Evolutionary conservation across 2,888 invertebrate species (phyloP).

Genomic region (Cryptops parisi): DNA sequence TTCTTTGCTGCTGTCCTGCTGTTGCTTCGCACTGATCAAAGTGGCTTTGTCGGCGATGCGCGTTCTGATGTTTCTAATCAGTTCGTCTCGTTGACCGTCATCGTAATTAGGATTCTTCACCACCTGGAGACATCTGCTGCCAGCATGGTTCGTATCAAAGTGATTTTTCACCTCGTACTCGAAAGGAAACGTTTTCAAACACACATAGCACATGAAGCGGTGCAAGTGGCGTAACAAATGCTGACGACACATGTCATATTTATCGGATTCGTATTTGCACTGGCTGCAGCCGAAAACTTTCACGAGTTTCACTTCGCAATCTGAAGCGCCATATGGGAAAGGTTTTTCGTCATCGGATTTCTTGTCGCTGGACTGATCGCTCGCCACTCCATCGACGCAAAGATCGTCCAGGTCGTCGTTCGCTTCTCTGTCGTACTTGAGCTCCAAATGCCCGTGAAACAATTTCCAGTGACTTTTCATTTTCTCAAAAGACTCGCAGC

Average conservation of each 20-base stretch:
- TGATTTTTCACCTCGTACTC: slow-evolving; percentile 11
- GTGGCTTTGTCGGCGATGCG: neutral
- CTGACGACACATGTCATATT: slow-evolving; percentile 11
- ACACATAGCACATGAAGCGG: slow-evolving; percentile 8
- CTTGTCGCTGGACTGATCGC: no score
- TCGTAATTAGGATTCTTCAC: slow-evolving; percentile 12
- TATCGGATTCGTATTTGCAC: slow-evolving; percentile 13
- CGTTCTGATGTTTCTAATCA: slow-evolving; percentile 9
- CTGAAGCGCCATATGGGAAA: neutral
- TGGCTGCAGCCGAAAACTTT: slow-evolving; percentile 8
- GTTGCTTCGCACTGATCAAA: neutral
- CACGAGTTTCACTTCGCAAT: neutral
- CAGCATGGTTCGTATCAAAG: slow-evolving; percentile 5
- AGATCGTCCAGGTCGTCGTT: slow-evolving; percentile 10
- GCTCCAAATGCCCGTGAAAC: slow-evolving; percentile 31
- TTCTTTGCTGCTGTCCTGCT: neutral
- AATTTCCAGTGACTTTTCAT: slow-evolving; percentile 31
- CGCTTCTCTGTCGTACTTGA: slow-evolving; percentile 21
- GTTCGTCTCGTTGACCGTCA: slow-evolving; percentile 4
- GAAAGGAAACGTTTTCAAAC: slow-evolving; percentile 9
- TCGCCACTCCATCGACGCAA: no score
- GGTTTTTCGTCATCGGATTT: neutral
- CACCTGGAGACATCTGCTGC: neutral
- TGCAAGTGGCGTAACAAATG: slow-evolving; percentile 12
- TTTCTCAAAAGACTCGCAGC: slow-evolving; percentile 27